Base-by-base conservation (phyloP, 2,888 invertebrate species). In the Archips xylosteana region DNA sequence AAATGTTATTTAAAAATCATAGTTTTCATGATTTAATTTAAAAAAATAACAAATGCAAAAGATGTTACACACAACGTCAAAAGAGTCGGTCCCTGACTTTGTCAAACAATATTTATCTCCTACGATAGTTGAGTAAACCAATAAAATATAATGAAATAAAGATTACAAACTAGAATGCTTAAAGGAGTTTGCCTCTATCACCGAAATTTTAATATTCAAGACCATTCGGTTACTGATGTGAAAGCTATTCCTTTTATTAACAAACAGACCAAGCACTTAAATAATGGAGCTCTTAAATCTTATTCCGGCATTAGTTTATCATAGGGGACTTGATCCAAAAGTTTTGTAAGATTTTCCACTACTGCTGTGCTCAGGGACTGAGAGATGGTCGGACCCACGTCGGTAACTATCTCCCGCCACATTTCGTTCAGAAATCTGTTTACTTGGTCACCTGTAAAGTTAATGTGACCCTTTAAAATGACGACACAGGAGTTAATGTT, bases 351-450 rank as follows among this genome's bases (percentile, higher is more conserved):
- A 75, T 88, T 91, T n/a, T 87, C 81, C 12, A 89, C 86, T 3
- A 91, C 90, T 0, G 89, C 87, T 2, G 78, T 73, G 60, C 83
- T 81, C 0, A 91, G 80, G 0, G 89, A 83, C 13, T 86, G 80
- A 74, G 88, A 87, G 64, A 91, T 89, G 4, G 84, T 79, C 0
- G 90, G 90, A 0, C 90, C 91, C 0, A 90, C 89, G 13, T 89
- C 88, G n/a, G 82, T 81, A 2, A 89, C 85, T 2, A 92, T 81
- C 70, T 91, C 89, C 34, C 84, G 83, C 89, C 90, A 90, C 80
- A 91, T 79, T 68, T 91, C 90, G 78, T 91, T 92, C 2, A 91
- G 79, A 8, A 91, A 81, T 57, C 79, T 88, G 80, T 90, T 91
- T 62, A 91, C 83, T 81, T 89, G 88, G 57, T 90, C 90, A 80